Evolutionary conservation across 2,797 vertebrate genomes (phyloP), one percentile per base, ranked within the genome.

Genomic region (Myotis daubentonii): DNA sequence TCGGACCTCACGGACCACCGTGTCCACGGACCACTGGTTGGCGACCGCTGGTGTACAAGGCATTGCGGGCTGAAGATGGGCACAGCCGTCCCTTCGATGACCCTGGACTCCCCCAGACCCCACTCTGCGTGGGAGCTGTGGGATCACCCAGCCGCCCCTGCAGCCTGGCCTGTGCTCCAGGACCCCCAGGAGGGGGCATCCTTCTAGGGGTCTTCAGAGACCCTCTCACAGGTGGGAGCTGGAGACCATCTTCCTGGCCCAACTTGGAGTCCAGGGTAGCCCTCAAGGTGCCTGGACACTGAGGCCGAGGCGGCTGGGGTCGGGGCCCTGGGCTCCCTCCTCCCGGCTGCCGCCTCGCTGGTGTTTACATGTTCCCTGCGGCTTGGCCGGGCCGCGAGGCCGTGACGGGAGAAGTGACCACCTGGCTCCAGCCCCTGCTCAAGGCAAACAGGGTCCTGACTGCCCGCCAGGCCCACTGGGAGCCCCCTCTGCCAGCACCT

Each of bases 321-420:
- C 17, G 20, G 93, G 93, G 93, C 84, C 86, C 78, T 38, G 0
- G 4, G 72, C 5, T 0, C 28, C 53, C 70, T 53, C 60, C 70
- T 12, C n/a, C 85, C 13, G 28, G 12, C 68, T 0, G 10, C 80
- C 44, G 66, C 68, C 88, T 87, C 5, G 19, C 78, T 13, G 44
- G 41, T 97, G 97, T 97, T 97, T 95, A 95, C 36, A 51, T 96
- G 96, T 96, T 97, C 97, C 93, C 86, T 97, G 97, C 1, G 97
- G 97, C 88, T 97, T 97, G 97, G 97, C 96, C 36, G 62, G 47
- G 44, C 93, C 6, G 1, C 6, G 33, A 66, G 62, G 85, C 93
- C 92, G 78, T 93, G 94, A 94, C 95, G 93, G 95, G 87, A 95
- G 85, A 95, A 95, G 91, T 96, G 96, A 96, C 95, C 96, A 97